Percentiles rank a stretch among this genome's conserved stretches.
These are phyloP conservation scores for Anthonomus grandis DNA, from an alignment of 1,140 invertebrate species.

Conservation along the genomic window DNA sequence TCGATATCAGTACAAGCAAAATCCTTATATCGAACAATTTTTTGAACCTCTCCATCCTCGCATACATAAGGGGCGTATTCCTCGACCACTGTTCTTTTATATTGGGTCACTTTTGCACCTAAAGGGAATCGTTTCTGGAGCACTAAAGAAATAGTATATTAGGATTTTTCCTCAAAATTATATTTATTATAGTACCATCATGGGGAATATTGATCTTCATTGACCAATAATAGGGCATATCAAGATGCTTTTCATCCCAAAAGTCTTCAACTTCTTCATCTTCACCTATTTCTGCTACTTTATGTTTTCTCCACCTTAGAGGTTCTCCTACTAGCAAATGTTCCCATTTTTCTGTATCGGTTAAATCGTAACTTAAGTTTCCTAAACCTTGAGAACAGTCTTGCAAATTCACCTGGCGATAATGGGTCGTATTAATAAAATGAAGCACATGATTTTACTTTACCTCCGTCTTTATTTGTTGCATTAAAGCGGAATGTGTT, in stretches of 20 bases:
- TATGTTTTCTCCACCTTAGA: conserved; percentile 44
- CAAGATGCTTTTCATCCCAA: conserved; percentile 68
- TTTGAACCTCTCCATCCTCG: conserved; percentile 65
- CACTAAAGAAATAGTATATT: conserved; percentile 50
- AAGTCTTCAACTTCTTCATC: conserved; percentile 48
- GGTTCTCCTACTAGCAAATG: conserved; percentile 67
- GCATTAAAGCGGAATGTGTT: no score
- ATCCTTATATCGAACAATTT: conserved; percentile 67
- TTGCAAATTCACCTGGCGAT: conserved; percentile 63
- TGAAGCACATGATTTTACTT: no score
- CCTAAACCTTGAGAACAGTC: conserved; percentile 50
- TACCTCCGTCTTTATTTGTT: no score
- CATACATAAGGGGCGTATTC: conserved; percentile 73
- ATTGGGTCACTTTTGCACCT: conserved; percentile 66
- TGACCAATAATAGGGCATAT: conserved; percentile 79
- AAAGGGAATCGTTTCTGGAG: conserved; percentile 71
- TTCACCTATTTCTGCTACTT: conserved; percentile 50
- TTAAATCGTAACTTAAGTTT: conserved; percentile 57
- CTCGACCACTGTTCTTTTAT: conserved; percentile 73
- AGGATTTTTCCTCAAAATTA: neutral
- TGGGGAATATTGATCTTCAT: conserved; percentile 63
- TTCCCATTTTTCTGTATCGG: conserved; percentile 62
- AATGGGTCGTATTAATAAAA: no score
- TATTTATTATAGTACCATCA: conserved; percentile 52
- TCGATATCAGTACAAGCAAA: conserved; percentile 60